phyloP scores from a whole-genome alignment of 2,113 vertebrate genomes.

The Callocephalon fimbriatum region DNA sequence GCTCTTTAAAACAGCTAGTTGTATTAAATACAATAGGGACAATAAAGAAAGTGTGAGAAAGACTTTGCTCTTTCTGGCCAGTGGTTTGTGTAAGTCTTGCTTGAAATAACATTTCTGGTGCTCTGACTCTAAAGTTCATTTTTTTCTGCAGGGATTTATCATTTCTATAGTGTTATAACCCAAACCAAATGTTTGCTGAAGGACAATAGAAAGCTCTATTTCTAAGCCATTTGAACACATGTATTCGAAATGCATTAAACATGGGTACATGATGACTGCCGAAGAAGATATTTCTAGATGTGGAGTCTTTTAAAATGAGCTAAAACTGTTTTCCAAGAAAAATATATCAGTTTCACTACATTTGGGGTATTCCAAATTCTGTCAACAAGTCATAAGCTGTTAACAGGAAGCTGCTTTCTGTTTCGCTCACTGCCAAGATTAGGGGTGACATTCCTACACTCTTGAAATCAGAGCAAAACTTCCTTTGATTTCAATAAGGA shows the following conservation, averaged over 20 bases:
- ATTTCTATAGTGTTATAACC: neutral
- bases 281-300: conserved; percentile 1
- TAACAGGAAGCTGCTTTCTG: conserved; percentile 33
- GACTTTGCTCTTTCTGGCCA: neutral
- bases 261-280: neutral
- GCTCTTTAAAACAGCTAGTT: neutral
- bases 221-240: neutral
- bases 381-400: conserved; percentile 19
- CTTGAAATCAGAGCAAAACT: conserved; percentile 3
- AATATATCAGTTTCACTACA: neutral
- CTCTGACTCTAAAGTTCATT: neutral
- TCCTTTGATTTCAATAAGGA: neutral
- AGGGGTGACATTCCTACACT: neutral
- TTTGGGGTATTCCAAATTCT: conserved; percentile 34
- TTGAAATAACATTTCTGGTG: neutral
- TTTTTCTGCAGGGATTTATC: neutral
- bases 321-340: conserved; percentile 20
- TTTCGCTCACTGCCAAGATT: neutral
- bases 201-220: neutral
- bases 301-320: conserved; percentile 7
- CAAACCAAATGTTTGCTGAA: conserved; percentile 25
- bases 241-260: neutral
- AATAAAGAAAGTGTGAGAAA: neutral
- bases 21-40: neutral
- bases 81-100: neutral